These are phyloP conservation scores for Nemopilema nomurai DNA, from an alignment of 30 jellyfish, hydroid and myxozoan species.

Conservation along the genomic window DNA sequence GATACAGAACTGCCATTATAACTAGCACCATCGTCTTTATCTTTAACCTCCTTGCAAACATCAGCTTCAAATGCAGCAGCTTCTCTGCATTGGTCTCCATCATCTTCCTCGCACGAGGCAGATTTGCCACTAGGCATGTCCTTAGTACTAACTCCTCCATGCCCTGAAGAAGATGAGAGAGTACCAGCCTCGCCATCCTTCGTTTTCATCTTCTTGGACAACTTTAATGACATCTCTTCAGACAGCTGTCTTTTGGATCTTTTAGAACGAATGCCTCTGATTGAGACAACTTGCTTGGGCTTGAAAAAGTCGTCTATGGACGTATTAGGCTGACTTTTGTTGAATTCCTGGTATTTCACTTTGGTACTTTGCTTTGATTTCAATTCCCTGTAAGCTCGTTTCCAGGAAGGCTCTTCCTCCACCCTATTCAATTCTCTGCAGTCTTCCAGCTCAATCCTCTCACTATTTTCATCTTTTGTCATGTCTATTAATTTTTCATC, in stretches of 20 bases:
- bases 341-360: slow-evolving; percentile 11
- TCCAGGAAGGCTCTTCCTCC: slow-evolving; percentile 22
- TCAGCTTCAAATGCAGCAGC: background rate
- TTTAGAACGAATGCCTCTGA: background rate
- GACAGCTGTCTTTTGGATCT: slow-evolving; percentile 28
- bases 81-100: background rate
- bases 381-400: slow-evolving; percentile 10
- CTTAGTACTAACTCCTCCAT: background rate
- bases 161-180: background rate
- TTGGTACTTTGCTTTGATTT: background rate
- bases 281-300: background rate
- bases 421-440: background rate
- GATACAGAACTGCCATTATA: background rate
- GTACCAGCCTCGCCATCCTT: background rate
- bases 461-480: background rate
- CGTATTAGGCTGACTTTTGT: background rate
- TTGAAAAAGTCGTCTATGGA: slow-evolving; percentile 20
- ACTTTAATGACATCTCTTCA: background rate
- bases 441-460: background rate
- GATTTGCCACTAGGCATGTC: background rate
- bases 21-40: background rate
- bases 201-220: background rate
- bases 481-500: background rate
- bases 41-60: background rate
- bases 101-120: background rate